phyloP scores from a whole-genome alignment of 2,888 invertebrate genomes.

The Metallyticus violacea region DNA sequence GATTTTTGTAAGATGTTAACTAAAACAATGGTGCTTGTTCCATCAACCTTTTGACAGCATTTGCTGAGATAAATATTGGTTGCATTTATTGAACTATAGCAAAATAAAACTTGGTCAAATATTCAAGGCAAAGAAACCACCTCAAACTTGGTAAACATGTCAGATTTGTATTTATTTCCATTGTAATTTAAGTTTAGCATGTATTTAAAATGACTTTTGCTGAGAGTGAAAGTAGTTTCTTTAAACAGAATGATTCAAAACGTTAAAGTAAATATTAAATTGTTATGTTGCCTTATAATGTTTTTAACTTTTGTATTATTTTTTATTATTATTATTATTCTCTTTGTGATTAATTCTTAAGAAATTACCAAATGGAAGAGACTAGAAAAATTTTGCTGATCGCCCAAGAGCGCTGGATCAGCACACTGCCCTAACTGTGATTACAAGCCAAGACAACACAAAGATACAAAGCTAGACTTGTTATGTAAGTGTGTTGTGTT shows the following conservation, averaged over 20 bases:
- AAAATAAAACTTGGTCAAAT: background rate
- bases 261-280: background rate
- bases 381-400: background rate
- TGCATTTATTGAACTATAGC: background rate
- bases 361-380: background rate
- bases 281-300: background rate
- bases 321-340: background rate
- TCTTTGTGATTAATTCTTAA: background rate
- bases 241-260: background rate
- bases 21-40: background rate
- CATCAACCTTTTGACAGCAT: background rate
- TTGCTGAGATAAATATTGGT: background rate
- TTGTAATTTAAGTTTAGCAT: background rate
- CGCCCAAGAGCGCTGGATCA: background rate
- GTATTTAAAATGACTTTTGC: background rate
- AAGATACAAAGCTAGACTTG: background rate
- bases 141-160: background rate
- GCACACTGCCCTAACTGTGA: background rate
- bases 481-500: background rate
- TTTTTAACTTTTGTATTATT: background rate
- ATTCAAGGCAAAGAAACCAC: background rate
- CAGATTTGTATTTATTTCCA: background rate
- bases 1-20: background rate
- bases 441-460: background rate
- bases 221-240: background rate